Base-by-base conservation (phyloP, 2,797 vertebrate species). In the Salarias fasciatus region DNA sequence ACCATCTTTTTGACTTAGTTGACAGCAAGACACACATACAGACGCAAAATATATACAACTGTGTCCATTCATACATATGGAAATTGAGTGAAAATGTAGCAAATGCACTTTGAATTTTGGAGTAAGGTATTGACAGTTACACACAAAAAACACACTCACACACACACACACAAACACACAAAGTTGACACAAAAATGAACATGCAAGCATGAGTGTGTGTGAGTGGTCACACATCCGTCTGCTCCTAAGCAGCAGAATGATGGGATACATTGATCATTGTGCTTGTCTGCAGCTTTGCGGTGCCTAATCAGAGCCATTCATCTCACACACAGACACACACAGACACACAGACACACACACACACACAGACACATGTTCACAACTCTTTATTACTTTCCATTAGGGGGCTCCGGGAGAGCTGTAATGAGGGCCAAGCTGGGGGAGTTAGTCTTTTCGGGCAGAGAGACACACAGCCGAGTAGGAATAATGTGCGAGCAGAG, bases 251-350 rank as follows among this genome's bases (percentile, higher is more conserved):
- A 66, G 56, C 47, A 62, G 56, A 33, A 53, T 53, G 43, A 53
- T 33, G 8, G 37, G 45, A 83, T 43, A 66, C 60, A 84, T 75
- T 82, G 81, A 87, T 85, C 73, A 84, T 74, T 35, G 15, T 40
- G 50, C 59, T 74, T 66, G 69, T 85, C 81, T 80, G 50, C 63
- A 78, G 70, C 61, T 73, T 24, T 71, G 72, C 72, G 73, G 14
- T 7, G 24, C 37, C 71, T 87, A 86, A 87, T 84, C 84, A 87
- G 52, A 76, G 35, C 62, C 68, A 83, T 83, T 84, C 69, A 84
- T 80, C 79, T 77, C 12, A 24, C 8, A 73, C 47, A 53, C 11
- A 30, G n/a, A n/a, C n/a, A n/a, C n/a, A 55, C 69, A 53, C 53
- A 38, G 43, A 41, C 30, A 41, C 56, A 14, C 44, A 30, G 51